Conservation (phyloP, 2,888 invertebrate genomes). For the Andrena fulva region DNA sequence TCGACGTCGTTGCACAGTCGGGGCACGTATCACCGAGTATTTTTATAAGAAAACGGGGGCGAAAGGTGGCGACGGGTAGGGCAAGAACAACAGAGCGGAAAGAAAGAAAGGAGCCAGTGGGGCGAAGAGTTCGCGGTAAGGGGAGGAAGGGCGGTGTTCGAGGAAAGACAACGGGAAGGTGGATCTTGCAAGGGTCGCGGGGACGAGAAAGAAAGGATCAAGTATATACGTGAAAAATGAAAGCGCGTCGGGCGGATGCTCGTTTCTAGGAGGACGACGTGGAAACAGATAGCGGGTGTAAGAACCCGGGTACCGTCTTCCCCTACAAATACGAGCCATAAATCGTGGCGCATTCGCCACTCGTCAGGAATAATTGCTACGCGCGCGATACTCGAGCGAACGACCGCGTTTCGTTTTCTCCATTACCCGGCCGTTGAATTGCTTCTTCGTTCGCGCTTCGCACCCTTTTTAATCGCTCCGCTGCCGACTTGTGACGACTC, state of each 20-base stretch:
- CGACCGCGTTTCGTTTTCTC: conserved; percentile 42
- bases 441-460: background rate
- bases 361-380: conserved; percentile 62
- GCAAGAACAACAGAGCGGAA: conserved; percentile 43
- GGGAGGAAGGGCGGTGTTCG: conserved; percentile 12
- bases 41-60: conserved; percentile 65
- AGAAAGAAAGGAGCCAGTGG: conserved; percentile 35
- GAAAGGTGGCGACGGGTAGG: conserved; percentile 39
- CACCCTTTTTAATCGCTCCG: conserved; percentile 31
- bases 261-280: conserved; percentile 25
- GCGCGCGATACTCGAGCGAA: conserved; percentile 33
- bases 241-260: conserved; percentile 49
- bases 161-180: conserved; percentile 25
- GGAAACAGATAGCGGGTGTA: background rate
- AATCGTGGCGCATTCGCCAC: conserved; percentile 51
- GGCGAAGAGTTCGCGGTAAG: conserved; percentile 29
- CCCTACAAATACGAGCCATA: conserved; percentile 43
- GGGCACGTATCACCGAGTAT: conserved; percentile 76
- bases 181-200: conserved; percentile 22
- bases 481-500: conserved; percentile 19
- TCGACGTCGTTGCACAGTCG: conserved; percentile 70
- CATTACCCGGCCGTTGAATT: conserved; percentile 35
- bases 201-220: conserved; percentile 30
- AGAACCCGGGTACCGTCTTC: conserved; percentile 41
- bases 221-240: conserved; percentile 62